Evolutionary conservation across 1,140 invertebrate genomes (phyloP).

Genomic region (Radopholus similis): DNA sequence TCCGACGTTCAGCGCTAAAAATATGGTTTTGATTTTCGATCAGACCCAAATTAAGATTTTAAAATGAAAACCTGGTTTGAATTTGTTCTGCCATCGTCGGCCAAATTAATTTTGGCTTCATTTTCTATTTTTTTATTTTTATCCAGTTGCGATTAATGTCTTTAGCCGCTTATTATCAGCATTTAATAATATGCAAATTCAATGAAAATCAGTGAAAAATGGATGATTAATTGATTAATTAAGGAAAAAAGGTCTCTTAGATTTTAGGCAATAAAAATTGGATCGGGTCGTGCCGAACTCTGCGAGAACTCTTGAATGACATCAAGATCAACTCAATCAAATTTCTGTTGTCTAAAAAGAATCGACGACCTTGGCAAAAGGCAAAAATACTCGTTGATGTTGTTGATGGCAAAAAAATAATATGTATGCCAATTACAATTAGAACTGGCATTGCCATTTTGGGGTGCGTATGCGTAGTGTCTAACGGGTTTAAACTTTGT

Average conservation of each 20-base stretch:
- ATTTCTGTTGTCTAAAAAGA: not conserved
- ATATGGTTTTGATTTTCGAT: not conserved
- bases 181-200: not conserved
- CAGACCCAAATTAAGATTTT: not conserved
- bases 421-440: too few relatives aligned
- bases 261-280: not conserved
- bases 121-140: not conserved
- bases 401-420: too few relatives aligned
- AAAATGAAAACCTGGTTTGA: not conserved
- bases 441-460: too few relatives aligned
- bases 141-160: not conserved
- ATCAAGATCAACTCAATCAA: not conserved
- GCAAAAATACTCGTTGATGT: too few relatives aligned
- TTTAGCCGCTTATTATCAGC: not conserved
- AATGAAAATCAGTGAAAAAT: not conserved
- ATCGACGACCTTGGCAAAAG: too few relatives aligned
- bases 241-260: not conserved
- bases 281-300: not conserved
- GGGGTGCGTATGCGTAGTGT: too few relatives aligned
- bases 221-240: not conserved
- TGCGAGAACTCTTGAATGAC: not conserved
- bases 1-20: too few relatives aligned
- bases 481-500: too few relatives aligned
- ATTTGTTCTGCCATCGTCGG: too few relatives aligned
- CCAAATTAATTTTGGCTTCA: not conserved